Conservation (phyloP, 2,888 invertebrate species). For the Homarus gammarus region DNA sequence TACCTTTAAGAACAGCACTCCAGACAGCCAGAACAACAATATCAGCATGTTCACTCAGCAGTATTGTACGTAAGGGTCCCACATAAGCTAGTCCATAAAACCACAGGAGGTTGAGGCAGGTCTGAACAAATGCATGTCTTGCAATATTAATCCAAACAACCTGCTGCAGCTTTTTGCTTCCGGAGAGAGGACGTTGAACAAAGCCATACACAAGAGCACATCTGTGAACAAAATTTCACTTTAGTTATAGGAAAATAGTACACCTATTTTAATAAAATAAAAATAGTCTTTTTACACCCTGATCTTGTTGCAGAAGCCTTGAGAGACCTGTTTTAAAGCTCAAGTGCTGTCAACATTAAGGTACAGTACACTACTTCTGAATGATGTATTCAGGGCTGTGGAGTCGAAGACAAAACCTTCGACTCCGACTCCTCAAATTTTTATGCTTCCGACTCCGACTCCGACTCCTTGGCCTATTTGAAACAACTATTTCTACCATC, state of each 20-base stretch:
- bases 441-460: no score
- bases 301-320: no score
- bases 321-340: no score
- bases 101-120: constrained; percentile 80
- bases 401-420: no score
- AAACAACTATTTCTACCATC: no score
- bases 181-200: constrained; percentile 58
- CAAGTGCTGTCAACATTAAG: no score
- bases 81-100: constrained; percentile 82
- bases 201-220: constrained; percentile 61
- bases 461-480: no score
- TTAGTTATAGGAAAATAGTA: not conserved
- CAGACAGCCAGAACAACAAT: constrained; percentile 80
- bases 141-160: constrained; percentile 78
- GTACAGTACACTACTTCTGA: no score
- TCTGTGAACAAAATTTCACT: constrained; percentile 41
- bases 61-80: constrained; percentile 81
- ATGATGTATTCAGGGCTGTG: no score
- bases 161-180: constrained; percentile 43
- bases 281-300: not conserved
- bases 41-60: constrained; percentile 81
- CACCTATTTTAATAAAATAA: not conserved
- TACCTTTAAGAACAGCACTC: constrained; percentile 79
- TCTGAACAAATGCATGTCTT: constrained; percentile 79
- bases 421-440: no score